These are phyloP conservation scores for Bergia puertoricense DNA, from an alignment of 92 coral and sea anemone species.

Conservation along the genomic window DNA sequence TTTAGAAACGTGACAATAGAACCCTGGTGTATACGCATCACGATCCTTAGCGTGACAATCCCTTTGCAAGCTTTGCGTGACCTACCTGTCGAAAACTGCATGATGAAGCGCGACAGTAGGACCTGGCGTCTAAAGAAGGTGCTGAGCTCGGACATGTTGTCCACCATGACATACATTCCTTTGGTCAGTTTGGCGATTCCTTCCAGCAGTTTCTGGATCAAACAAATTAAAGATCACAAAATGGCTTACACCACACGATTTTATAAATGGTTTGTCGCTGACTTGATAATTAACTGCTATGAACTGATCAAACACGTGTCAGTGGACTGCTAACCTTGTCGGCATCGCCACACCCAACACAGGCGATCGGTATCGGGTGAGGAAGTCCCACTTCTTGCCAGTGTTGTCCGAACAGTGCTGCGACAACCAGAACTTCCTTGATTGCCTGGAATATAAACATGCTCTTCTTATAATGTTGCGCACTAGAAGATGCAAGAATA, in stretches of 20 bases:
- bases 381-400: slow-evolving; percentile 78
- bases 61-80: too few species aligned
- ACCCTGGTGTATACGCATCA: not conserved
- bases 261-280: too few species aligned
- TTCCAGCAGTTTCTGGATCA: slow-evolving; percentile 58
- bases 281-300: too few species aligned
- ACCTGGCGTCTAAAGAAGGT: slow-evolving; percentile 75
- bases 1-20: not conserved
- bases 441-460: slow-evolving; percentile 48
- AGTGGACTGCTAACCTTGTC: slow-evolving; percentile 46
- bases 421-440: slow-evolving; percentile 57
- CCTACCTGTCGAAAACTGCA: slow-evolving; percentile 27
- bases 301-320: not conserved
- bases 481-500: too few species aligned
- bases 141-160: slow-evolving; percentile 69
- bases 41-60: not conserved
- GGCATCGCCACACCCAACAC: slow-evolving; percentile 83
- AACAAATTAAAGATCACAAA: not conserved
- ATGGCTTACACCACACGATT: not conserved
- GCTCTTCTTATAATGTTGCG: not conserved
- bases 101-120: slow-evolving; percentile 36
- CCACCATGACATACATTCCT: slow-evolving; percentile 78
- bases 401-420: slow-evolving; percentile 69
- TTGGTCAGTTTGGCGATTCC: slow-evolving; percentile 69
- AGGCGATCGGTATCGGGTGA: slow-evolving; percentile 73